Evolutionary conservation across 92 coral and sea anemone species (phyloP).

Genomic region (Muricea muricata): DNA sequence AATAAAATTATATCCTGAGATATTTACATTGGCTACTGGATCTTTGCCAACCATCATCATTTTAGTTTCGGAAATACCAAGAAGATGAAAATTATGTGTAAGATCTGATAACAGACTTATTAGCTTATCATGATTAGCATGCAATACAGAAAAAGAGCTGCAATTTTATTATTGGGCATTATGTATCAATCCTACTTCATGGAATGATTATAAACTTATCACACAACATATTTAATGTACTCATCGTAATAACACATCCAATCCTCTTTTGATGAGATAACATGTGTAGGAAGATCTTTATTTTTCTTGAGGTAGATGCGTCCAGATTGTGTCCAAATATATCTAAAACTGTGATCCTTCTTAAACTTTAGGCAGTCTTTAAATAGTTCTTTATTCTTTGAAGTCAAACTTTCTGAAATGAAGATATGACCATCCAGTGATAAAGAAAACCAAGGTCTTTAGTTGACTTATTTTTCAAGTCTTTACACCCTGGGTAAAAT

Average conservation of each 20-base stretch:
- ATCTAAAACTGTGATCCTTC: background rate
- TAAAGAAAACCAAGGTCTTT: background rate
- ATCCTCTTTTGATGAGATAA: background rate
- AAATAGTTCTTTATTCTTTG: background rate
- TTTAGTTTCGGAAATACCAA: slow-evolving; percentile 44
- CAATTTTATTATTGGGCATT: background rate
- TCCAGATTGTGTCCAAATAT: slow-evolving; percentile 15
- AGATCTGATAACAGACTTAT: background rate
- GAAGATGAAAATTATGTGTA: background rate
- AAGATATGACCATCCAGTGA: background rate
- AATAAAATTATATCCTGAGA: slow-evolving; percentile 16
- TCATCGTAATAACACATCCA: background rate
- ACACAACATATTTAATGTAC: slow-evolving; percentile 8
- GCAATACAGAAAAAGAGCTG: slow-evolving; percentile 30
- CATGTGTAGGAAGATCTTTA: background rate
- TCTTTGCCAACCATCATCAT: background rate
- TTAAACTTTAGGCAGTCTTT: slow-evolving; percentile 11
- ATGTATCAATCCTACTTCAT: background rate
- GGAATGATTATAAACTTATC: no score
- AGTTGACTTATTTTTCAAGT: background rate
- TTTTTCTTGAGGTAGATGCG: background rate
- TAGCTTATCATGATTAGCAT: slow-evolving; percentile 17
- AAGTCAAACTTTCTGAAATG: background rate
- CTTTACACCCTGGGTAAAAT: background rate
- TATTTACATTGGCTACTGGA: background rate